These are phyloP conservation scores for Dendrolimus kikuchii DNA, from an alignment of 1,140 invertebrate genomes.

Conservation along the genomic window DNA sequence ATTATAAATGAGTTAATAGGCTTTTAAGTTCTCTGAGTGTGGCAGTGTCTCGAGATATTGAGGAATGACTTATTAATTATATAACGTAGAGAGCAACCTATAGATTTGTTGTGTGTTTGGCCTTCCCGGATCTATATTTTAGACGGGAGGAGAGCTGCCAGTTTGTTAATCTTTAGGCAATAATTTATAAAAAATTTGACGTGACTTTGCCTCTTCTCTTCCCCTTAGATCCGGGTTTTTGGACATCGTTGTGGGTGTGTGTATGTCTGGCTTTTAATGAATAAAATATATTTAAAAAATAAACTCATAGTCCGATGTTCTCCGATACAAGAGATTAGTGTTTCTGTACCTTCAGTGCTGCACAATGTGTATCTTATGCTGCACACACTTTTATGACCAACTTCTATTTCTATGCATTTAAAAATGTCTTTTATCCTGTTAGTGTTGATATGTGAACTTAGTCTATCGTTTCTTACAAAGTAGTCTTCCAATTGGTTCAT, in stretches of 20 bases:
- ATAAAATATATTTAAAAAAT: constrained; percentile 33
- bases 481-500: constrained; percentile 53
- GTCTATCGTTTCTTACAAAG: constrained; percentile 26
- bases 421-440: neutral
- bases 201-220: too few relatives aligned
- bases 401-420: constrained; percentile 12
- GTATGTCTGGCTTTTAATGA: constrained; percentile 65
- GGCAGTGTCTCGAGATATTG: constrained; percentile 43
- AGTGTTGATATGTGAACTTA: constrained; percentile 3
- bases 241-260: constrained; percentile 57
- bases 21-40: too few relatives aligned
- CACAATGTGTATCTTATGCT: too few relatives aligned
- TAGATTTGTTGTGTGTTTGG: constrained; percentile 56
- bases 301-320: constrained; percentile 59
- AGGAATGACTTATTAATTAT: constrained; percentile 46
- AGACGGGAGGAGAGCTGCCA: too few relatives aligned
- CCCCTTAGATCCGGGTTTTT: constrained; percentile 1
- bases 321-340: constrained; percentile 56
- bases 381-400: too few relatives aligned
- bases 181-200: too few relatives aligned
- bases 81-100: constrained; percentile 54
- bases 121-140: too few relatives aligned
- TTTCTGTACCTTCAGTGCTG: constrained; percentile 27
- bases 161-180: too few relatives aligned
- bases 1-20: too few relatives aligned